These are phyloP conservation scores for Drosophila hamatofila DNA, from an alignment of 2,888 invertebrate species.

Conservation along the genomic window DNA sequence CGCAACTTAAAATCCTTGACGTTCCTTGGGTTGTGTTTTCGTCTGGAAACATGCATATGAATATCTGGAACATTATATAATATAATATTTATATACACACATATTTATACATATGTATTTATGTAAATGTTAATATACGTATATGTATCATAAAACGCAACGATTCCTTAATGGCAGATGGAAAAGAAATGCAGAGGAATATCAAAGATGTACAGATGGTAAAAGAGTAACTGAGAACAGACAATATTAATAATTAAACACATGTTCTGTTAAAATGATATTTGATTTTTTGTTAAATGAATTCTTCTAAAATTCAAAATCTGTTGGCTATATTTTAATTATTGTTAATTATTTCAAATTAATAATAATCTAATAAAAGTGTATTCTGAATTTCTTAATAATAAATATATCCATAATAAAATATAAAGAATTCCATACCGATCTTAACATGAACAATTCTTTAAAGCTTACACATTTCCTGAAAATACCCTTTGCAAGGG, in stretches of 20 bases:
- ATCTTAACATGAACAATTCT: neutral
- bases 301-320: too few relatives aligned
- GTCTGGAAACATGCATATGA: constrained; percentile 6
- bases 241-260: constrained; percentile 74
- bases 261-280: constrained; percentile 65
- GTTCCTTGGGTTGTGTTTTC: constrained; percentile 49
- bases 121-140: constrained; percentile 6
- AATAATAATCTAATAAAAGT: too few relatives aligned
- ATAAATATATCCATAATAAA: neutral
- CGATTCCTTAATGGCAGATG: constrained; percentile 76
- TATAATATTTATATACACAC: constrained; percentile 18
- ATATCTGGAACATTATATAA: constrained; percentile 4
- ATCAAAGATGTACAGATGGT: constrained; percentile 19
- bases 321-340: too few relatives aligned
- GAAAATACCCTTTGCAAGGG: neutral
- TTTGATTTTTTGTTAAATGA: neutral
- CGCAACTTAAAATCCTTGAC: constrained; percentile 62
- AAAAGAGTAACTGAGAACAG: constrained; percentile 51
- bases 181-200: constrained; percentile 61
- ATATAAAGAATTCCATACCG: neutral
- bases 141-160: constrained; percentile 48
- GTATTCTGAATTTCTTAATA: neutral
- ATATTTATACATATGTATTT: constrained; percentile 17
- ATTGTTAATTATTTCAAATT: too few relatives aligned
- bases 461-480: too few relatives aligned